Conservation (phyloP, 1,140 invertebrate genomes). For the Andricus grossulariae region DNA sequence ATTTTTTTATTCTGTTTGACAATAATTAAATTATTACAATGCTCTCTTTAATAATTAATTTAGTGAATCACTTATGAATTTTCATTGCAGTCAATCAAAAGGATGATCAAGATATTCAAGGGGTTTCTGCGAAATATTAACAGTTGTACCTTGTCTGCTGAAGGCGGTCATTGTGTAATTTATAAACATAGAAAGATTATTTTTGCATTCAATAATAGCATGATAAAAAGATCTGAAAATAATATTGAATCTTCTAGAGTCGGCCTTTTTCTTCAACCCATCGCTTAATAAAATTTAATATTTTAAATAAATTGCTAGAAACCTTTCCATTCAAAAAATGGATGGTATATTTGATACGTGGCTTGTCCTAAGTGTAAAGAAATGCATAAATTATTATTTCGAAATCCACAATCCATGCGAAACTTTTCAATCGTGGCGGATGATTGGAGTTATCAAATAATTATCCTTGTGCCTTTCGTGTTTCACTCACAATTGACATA, state of each 20-base stretch:
- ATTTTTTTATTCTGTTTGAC: too few relatives aligned
- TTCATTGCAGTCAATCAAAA: constrained; percentile 12
- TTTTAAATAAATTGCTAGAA: too few relatives aligned
- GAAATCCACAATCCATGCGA: background rate
- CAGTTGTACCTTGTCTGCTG: constrained; percentile 14
- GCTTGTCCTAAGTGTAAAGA: too few relatives aligned
- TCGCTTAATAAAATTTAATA: background rate
- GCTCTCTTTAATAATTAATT: background rate
- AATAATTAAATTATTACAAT: too few relatives aligned
- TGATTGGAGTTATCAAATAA: constrained; percentile 22
- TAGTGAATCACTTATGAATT: background rate
- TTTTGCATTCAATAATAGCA: background rate
- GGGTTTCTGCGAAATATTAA: constrained; percentile 15
- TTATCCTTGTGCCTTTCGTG: constrained; percentile 14
- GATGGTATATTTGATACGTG: too few relatives aligned
- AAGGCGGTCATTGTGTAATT: constrained; percentile 3
- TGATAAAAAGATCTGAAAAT: constrained; percentile 1
- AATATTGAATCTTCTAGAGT: background rate
- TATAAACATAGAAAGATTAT: background rate
- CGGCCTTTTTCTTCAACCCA: background rate
- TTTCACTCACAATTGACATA: background rate
- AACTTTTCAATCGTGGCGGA: background rate
- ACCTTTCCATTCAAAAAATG: too few relatives aligned
- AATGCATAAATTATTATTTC: too few relatives aligned
- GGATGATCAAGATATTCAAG: constrained; percentile 1